These are phyloP conservation scores for Myathropa florea DNA, from an alignment of 2,888 invertebrate species.

Conservation along the genomic window DNA sequence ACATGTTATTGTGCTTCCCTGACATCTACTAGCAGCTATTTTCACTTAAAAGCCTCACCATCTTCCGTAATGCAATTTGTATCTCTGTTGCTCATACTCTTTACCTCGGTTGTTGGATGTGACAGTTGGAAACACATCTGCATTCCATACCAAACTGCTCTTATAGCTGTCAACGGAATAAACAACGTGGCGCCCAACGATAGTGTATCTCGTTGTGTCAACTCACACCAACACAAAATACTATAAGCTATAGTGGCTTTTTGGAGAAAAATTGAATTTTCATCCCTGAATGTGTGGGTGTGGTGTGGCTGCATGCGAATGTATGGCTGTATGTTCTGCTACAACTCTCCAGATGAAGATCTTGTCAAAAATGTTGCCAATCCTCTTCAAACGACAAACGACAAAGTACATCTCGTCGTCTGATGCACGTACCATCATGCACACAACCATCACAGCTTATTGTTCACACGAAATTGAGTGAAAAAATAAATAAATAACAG, in stretches of 20 bases:
- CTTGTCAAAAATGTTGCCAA: slow-evolving; percentile 52
- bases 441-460: slow-evolving; percentile 27
- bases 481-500: slow-evolving; percentile 63
- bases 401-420: neutral
- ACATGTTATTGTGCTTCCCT: neutral
- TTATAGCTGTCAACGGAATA: slow-evolving; percentile 11
- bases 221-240: slow-evolving; percentile 2
- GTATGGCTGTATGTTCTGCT: no score
- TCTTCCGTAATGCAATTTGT: slow-evolving; percentile 57
- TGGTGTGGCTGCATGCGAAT: neutral
- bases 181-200: neutral
- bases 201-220: neutral
- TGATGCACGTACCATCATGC: slow-evolving; percentile 21
- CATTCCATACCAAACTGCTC: slow-evolving; percentile 7
- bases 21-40: neutral
- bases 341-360: neutral
- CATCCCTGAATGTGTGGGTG: slow-evolving; percentile 9
- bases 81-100: slow-evolving; percentile 1
- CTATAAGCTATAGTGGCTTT: no score
- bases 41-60: slow-evolving; percentile 46
- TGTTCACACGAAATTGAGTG: slow-evolving; percentile 66
- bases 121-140: slow-evolving; percentile 37
- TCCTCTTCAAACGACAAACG: slow-evolving; percentile 27
- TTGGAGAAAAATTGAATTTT: slow-evolving; percentile 48
- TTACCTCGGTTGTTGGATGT: neutral